A percentile compares a stretch with the other conserved stretches of the same genome.
phyloP scores from a whole-genome alignment of 53 echinoderm and acorn worm genomes.

The Paracentrotus lividus region DNA sequence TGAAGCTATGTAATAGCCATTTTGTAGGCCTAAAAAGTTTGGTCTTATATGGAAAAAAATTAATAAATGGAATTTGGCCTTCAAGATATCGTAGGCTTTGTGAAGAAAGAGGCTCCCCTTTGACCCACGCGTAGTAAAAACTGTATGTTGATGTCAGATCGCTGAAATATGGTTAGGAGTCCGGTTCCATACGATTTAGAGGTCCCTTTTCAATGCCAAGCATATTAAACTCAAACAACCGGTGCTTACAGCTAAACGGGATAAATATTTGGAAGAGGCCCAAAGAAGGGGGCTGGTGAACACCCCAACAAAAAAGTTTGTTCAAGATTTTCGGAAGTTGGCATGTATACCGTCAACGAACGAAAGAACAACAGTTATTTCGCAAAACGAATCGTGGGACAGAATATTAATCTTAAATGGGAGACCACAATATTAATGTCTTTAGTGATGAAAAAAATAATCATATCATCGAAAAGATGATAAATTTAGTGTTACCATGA shows the following conservation, averaged over 20 bases:
- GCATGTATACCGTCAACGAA: not conserved
- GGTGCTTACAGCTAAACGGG: conserved; percentile 41
- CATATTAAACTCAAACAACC: conserved; percentile 38
- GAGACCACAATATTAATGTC: too few species aligned
- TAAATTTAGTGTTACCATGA: too few species aligned
- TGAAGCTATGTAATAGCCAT: too few species aligned
- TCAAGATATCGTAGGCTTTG: not conserved
- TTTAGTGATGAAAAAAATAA: too few species aligned
- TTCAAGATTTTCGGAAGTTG: conserved; percentile 25
- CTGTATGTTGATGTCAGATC: not conserved
- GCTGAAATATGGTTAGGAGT: conserved; percentile 1
- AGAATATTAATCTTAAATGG: too few species aligned
- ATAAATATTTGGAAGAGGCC: conserved; percentile 56
- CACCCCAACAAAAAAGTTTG: not conserved
- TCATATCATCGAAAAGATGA: too few species aligned
- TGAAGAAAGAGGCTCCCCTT: conserved; percentile 34
- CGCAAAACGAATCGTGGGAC: too few species aligned
- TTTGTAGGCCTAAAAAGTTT: too few species aligned
- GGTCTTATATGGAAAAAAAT: too few species aligned
- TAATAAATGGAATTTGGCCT: not conserved
- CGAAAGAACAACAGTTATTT: not conserved
- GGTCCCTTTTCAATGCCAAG: conserved; percentile 23
- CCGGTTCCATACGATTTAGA: conserved; percentile 16
- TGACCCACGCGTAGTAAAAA: conserved; percentile 27
- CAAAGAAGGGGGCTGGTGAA: conserved; percentile 14